Evolutionary conservation across 2,888 invertebrate genomes (phyloP).

Genomic region (Drosophila vallismaia): DNA sequence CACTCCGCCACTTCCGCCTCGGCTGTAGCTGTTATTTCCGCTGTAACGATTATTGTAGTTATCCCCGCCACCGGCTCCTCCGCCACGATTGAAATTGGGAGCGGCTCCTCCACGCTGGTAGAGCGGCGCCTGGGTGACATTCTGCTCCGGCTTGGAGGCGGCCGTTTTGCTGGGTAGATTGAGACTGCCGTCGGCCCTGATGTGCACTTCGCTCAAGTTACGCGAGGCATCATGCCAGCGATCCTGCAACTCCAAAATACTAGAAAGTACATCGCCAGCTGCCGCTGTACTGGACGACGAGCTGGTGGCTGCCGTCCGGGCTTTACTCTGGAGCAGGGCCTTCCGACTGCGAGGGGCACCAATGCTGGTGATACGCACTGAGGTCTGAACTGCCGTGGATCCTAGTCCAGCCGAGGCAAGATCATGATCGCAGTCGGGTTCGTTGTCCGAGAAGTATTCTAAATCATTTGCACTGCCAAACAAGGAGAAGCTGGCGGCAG

Average conservation of each 20-base stretch:
- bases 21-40: slow-evolving; percentile 60
- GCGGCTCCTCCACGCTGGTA: slow-evolving; percentile 86
- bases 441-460: slow-evolving; percentile 88
- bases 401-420: slow-evolving; percentile 78
- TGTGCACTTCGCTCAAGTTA: slow-evolving; percentile 85
- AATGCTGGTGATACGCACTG: slow-evolving; percentile 77
- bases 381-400: slow-evolving; percentile 83
- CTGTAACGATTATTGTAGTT: slow-evolving; percentile 78
- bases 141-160: slow-evolving; percentile 35
- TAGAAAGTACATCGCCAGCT: slow-evolving; percentile 86
- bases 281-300: slow-evolving; percentile 77
- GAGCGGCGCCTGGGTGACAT: slow-evolving; percentile 86
- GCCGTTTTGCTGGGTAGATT: slow-evolving; percentile 81
- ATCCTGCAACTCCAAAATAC: slow-evolving; percentile 89
- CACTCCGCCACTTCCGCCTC: slow-evolving; percentile 37
- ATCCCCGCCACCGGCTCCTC: slow-evolving; percentile 81
- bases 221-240: slow-evolving; percentile 88
- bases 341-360: slow-evolving; percentile 76
- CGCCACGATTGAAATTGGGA: slow-evolving; percentile 81
- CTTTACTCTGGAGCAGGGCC: slow-evolving; percentile 70
- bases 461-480: slow-evolving; percentile 89
- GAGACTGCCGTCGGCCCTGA: slow-evolving; percentile 86
- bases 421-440: slow-evolving; percentile 78
- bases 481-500: slow-evolving; percentile 85
- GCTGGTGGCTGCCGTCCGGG: slow-evolving; percentile 45